Base-by-base conservation (phyloP, 2,888 invertebrate genomes). In the Scaptomyza reducta region DNA sequence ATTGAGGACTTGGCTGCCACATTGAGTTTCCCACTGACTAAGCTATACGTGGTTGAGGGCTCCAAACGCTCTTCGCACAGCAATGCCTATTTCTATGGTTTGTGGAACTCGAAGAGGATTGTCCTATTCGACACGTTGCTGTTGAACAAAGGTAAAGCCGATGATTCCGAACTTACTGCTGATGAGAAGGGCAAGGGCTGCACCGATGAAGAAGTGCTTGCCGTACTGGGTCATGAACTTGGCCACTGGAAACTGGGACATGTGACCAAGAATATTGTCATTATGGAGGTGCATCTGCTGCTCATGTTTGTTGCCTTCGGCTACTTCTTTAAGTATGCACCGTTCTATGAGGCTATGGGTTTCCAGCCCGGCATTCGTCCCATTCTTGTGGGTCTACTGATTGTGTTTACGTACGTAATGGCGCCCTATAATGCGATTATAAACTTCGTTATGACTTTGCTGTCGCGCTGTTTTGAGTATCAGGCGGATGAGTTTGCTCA, bases 181-280 rank as follows among this genome's bases (percentile, higher is more conserved):
- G 91, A 91, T 55, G 92, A 92, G 56, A 90, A 90, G 57, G 91
- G 91, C 51, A 92, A 92, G 70, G 94, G 99, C 10, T 99, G 99
- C 91, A 95, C 95, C 50, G 95, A 98, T 88, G 95, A 95, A 83
- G 99, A 99, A 93, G 96, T 99, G 67, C 92, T 99, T 55, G 99
- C 98, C 27, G 97, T 99, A 27, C 93, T 99, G 53, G 97, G 97
- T 1, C 99, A 99, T 92, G 99, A 99, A 92, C 93, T 99, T 46
- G 99, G 99, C 0, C 99, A 99, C 89, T 99, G 99, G 99, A 96
- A 96, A 84, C 94, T 96, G 65, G 97, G 95, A 79, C 99, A 99
- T 91, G 95, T 96, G 31, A 93, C 96, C 49, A 97, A 97, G 89
- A 97, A 97, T 81, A 94, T 98, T 62, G 90, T 96, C 44, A 94